A percentile compares a stretch with the other conserved stretches of the same genome.
phyloP scores from a whole-genome alignment of 2,113 vertebrate genomes.

The Condylura cristata region DNA sequence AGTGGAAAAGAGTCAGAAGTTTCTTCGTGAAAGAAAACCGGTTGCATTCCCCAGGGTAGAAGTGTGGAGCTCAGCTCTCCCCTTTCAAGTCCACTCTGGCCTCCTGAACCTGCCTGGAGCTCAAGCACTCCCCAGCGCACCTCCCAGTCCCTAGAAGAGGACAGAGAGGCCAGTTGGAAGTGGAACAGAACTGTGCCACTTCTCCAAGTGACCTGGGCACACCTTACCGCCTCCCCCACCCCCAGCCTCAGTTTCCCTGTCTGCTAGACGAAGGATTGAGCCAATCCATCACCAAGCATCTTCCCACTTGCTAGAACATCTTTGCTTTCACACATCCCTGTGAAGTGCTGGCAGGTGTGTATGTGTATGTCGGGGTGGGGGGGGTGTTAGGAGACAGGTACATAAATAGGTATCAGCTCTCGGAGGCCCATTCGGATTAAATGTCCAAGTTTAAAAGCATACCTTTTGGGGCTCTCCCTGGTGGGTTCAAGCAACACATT shows the following conservation, averaged over 20 bases:
- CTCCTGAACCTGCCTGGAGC: too few relatives aligned
- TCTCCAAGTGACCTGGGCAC: background rate
- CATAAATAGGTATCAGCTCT: background rate
- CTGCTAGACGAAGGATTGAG: background rate
- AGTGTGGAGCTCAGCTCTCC: background rate
- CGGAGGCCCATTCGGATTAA: background rate
- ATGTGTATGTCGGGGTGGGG: too few relatives aligned
- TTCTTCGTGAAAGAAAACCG: background rate
- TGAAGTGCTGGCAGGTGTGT: background rate
- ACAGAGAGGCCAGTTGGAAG: background rate
- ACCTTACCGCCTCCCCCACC: too few relatives aligned
- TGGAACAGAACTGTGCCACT: background rate
- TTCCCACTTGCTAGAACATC: background rate
- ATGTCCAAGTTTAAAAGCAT: background rate
- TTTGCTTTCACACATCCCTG: background rate
- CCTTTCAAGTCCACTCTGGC: accelerated
- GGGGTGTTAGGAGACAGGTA: background rate
- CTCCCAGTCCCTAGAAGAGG: background rate
- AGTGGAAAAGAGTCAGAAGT: constrained; percentile 7
- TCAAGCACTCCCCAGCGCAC: too few relatives aligned
- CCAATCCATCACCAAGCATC: background rate
- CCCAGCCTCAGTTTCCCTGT: background rate
- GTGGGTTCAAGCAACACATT: too few relatives aligned
- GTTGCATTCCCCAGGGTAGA: background rate
- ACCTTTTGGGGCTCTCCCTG: too few relatives aligned